A percentile compares a stretch with the other conserved stretches of the same genome.
Conservation (phyloP, 2,888 invertebrate genomes). For the Drosophila maculinotata region DNA sequence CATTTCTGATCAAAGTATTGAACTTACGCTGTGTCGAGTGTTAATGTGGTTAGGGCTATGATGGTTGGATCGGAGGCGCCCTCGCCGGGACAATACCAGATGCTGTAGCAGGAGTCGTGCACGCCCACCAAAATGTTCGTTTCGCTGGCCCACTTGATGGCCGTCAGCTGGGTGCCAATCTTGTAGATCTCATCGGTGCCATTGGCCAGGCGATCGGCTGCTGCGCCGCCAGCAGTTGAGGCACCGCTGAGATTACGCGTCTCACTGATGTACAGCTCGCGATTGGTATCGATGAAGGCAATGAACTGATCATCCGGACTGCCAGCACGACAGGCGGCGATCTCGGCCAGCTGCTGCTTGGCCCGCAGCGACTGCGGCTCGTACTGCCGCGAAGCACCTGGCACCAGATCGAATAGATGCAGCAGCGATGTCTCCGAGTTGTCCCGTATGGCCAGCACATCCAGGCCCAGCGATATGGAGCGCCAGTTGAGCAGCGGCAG, state of each 20-base stretch:
- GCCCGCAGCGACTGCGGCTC: slow-evolving; percentile 89
- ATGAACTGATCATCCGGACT: slow-evolving; percentile 91
- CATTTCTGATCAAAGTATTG: neutral
- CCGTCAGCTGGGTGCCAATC: slow-evolving; percentile 86
- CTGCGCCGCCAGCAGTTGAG: neutral
- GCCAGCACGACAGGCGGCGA: slow-evolving; percentile 95
- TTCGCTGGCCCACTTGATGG: slow-evolving; percentile 89
- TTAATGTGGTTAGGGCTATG: slow-evolving; percentile 87
- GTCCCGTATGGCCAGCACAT: slow-evolving; percentile 94
- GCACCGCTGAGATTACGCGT: slow-evolving; percentile 71
- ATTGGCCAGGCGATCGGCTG: slow-evolving; percentile 32
- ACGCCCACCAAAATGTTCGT: slow-evolving; percentile 92
- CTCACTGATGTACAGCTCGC: slow-evolving; percentile 93
- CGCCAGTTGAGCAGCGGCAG: slow-evolving; percentile 88
- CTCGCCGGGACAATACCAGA: slow-evolving; percentile 93
- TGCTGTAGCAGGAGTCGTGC: slow-evolving; percentile 91
- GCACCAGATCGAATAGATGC: slow-evolving; percentile 92
- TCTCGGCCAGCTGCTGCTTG: slow-evolving; percentile 90
- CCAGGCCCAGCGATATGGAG: slow-evolving; percentile 93
- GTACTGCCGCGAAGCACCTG: slow-evolving; percentile 85
- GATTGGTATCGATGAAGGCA: slow-evolving; percentile 94
- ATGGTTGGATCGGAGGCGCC: slow-evolving; percentile 90
- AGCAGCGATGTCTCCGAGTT: slow-evolving; percentile 93
- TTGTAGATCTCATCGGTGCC: slow-evolving; percentile 80
- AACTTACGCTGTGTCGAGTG: slow-evolving; percentile 85